Base-by-base conservation (phyloP, 1,140 invertebrate species). In the Antheraea mylitta region DNA sequence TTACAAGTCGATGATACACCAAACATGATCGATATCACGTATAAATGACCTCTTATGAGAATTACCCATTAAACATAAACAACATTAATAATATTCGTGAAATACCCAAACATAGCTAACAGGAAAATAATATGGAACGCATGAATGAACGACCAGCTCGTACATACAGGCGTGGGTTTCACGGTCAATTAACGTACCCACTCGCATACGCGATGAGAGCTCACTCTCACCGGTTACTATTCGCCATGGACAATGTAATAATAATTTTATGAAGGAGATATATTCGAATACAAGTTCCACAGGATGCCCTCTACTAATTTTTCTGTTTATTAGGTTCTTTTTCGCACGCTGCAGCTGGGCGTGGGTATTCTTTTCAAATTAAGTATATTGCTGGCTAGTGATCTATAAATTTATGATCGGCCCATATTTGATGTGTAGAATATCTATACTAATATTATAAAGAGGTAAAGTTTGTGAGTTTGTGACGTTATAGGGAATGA, bases 131-230 rank as follows among this genome's bases (percentile, higher is more conserved):
- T 66, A 64, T 68, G 30, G 67, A 48, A 58, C 67, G 71, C 67
- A 72, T 72, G 71, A 72, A 72, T 72, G 71, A 72, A 62, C 48
- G 53, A 66, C n/a, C 42, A 9, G 37, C 62, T n/a, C 58, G 60
- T 58, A 37, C 45, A n/a, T 53, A 53, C 16, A 53, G 45, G 71
- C 74, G 77, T 77, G 72, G 75, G 73, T 37, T 72, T 71, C 80
- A 80, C 72, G 80, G 74, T 75, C 76, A 71, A 76, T 62, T 73
- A 71, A 53, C 45, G 45, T 53, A 53, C 45, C 45, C 45, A 53
- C 45, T 53, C 45, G 45, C 45, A 53, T 53, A 53, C 45, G 45
- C 45, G 16, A 53, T 53, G 11, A 53, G 45, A 53, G 45, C 45
- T 53, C 13, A 53, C 45, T 53, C 45, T 53, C 45, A 16, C 45